Evolutionary conservation across 2,113 vertebrate genomes (phyloP).

Genomic region (Gasterosteus nipponicus): DNA sequence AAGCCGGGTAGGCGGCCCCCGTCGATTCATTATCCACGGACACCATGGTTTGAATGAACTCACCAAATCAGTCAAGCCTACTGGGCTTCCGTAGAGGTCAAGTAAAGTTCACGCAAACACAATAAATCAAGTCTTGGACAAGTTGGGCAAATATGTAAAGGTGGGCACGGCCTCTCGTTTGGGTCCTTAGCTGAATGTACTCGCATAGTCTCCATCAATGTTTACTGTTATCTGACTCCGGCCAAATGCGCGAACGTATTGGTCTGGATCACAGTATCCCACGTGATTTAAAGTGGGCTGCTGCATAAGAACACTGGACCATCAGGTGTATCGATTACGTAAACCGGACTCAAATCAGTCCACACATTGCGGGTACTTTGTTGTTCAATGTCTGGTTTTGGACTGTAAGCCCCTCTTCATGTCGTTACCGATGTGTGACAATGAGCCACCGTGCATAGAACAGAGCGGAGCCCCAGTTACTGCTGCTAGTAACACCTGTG

Average conservation of each 20-base stretch:
- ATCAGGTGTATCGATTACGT: background rate
- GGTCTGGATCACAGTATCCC: background rate
- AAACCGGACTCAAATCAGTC: background rate
- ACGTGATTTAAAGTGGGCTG: background rate
- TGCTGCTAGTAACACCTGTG: background rate
- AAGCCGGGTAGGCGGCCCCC: background rate
- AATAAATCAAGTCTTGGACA: background rate
- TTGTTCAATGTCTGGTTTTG: background rate
- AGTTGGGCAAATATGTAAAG: background rate
- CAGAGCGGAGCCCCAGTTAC: background rate
- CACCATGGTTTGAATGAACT: background rate
- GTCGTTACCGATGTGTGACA: background rate
- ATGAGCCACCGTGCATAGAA: background rate
- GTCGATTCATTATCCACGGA: background rate
- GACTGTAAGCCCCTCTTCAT: background rate
- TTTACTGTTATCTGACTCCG: background rate
- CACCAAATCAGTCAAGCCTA: background rate
- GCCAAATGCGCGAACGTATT: background rate
- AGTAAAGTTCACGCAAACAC: background rate
- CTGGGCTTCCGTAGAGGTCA: background rate
- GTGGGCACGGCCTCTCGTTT: background rate
- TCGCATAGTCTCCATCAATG: too few species aligned
- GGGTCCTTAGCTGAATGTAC: too few species aligned
- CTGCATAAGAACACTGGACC: background rate
- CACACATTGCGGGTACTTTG: background rate